Base-by-base conservation (phyloP, 2,888 invertebrate genomes). In the Pecten maximus region DNA sequence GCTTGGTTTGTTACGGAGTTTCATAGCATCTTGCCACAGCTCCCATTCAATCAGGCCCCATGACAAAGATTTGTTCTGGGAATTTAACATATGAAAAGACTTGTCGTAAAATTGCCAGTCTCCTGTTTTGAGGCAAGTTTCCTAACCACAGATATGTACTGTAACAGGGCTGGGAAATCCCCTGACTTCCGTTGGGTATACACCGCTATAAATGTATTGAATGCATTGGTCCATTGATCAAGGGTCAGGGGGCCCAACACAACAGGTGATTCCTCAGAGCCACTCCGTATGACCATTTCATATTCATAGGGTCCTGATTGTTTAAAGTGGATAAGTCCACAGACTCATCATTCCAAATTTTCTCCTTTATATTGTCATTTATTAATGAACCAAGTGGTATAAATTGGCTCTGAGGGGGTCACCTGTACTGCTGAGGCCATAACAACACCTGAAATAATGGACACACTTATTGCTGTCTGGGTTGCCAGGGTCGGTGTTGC, bases 301-400 rank as follows among this genome's bases (percentile, higher is more conserved):
- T 54, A 54, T 54, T 54, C 19, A 54, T 10, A 19, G 50, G 50
- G 12, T 54, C 50, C 50, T 54, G 50, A 54, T 54, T 54, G 50
- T 10, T 19, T 19, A 54, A 16, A 10, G 50, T 54, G 12, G 90
- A 90, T 48, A 92, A 90, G 6, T 90, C 90, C 15, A 90, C 50
- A 50, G 90, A 90, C 50, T 88, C 28, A 10, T 89, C 92, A 10
- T 87, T 87, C 87, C 88, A 89, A n/a, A 54, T 4, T 12, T 87
- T 35, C 23, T 74, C 28, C 39, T 91, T 90, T n/a, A 92, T 90
- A 35, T 40, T 87, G 40, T 89, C 90, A 88, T 91, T 92, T 19
- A 91, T 89, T 23, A 91, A 89, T 19, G 44, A 44, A n/a, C n/a
- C n/a, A n/a, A n/a, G 19, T 40, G 91, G 91, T 39, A 88, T 90